These are phyloP conservation scores for Caligus rogercresseyi DNA, from an alignment of 1,140 invertebrate genomes.

Conservation along the genomic window DNA sequence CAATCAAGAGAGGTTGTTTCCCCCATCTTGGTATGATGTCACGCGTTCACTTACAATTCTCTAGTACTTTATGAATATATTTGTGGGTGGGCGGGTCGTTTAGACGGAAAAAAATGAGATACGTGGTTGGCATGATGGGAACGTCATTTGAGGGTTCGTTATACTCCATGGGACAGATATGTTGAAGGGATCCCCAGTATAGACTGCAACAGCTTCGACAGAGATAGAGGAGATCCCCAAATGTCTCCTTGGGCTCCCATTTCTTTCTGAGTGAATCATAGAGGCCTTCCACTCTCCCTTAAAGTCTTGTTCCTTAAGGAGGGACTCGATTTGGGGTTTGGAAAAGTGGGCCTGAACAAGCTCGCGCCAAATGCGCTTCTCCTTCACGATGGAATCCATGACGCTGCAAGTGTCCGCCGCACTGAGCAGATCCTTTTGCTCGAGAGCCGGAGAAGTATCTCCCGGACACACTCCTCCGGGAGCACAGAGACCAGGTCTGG, in stretches of 20 bases:
- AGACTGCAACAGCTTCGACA: conserved; percentile 11
- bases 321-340: conserved; percentile 15
- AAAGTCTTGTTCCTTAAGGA: conserved; percentile 6
- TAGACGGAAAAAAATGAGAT: conserved; percentile 16
- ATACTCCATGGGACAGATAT: conserved; percentile 3
- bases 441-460: conserved; percentile 12
- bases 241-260: conserved; percentile 10
- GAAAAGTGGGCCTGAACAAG: conserved; percentile 17
- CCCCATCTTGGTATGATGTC: no score
- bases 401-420: not conserved
- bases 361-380: conserved; percentile 15
- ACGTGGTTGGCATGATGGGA: conserved; percentile 6
- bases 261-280: conserved; percentile 7
- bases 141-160: not conserved
- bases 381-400: conserved; percentile 5
- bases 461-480: conserved; percentile 16
- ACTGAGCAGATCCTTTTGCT: not conserved
- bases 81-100: no score
- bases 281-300: conserved; percentile 5
- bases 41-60: no score
- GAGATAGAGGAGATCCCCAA: conserved; percentile 2
- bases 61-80: no score
- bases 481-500: not conserved
- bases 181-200: conserved; percentile 9
- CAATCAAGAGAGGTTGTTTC: no score